A percentile compares a stretch with the other conserved stretches of the same genome.
Conservation (phyloP, 2,113 vertebrate species). For the Actenoides lindsayi region DNA sequence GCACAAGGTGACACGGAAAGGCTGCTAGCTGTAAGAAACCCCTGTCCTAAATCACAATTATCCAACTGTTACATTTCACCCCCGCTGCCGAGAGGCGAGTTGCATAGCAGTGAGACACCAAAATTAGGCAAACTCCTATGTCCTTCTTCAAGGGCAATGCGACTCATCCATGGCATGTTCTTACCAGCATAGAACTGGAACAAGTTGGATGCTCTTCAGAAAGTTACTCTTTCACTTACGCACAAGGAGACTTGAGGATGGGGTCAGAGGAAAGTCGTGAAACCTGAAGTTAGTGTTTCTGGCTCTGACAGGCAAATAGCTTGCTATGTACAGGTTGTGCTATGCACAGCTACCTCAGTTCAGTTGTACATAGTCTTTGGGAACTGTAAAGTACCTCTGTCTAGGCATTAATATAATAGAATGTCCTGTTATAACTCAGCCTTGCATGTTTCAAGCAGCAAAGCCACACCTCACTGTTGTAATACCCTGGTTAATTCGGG, state of each 20-base stretch:
- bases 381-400: background rate
- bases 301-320: background rate
- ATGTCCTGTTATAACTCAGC: background rate
- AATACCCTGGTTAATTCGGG: background rate
- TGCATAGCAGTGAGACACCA: background rate
- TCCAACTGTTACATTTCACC: background rate
- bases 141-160: background rate
- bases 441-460: background rate
- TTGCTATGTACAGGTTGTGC: background rate
- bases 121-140: background rate
- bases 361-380: background rate
- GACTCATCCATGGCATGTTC: background rate
- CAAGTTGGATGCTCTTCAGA: background rate
- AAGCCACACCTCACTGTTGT: background rate
- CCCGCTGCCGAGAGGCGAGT: background rate
- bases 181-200: background rate
- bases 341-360: background rate
- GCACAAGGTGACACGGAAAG: background rate
- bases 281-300: background rate
- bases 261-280: background rate
- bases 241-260: background rate
- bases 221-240: conserved; percentile 17
- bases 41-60: background rate
- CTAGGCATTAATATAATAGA: background rate
- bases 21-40: background rate